Evolutionary conservation across 2,888 invertebrate genomes (phyloP).

Genomic region (Melieria picta): DNA sequence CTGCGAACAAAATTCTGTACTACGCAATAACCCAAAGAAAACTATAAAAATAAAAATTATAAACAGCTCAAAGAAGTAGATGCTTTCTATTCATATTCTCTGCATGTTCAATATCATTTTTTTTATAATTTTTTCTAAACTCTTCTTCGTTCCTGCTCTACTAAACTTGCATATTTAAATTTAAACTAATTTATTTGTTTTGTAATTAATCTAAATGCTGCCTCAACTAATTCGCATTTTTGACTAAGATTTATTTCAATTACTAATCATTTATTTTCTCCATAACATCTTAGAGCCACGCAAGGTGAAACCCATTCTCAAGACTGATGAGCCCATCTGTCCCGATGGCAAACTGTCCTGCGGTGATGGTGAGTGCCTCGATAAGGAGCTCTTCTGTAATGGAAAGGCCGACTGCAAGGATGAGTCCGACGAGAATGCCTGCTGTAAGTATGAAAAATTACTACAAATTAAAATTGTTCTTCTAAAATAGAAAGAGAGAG

Average conservation of each 20-base stretch:
- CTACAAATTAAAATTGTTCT: background rate
- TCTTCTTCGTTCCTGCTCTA: too few relatives aligned
- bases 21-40: too few relatives aligned
- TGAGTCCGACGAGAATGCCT: conserved; percentile 94
- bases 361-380: conserved; percentile 91
- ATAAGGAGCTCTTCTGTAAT: conserved; percentile 92
- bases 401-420: conserved; percentile 93
- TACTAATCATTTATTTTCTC: background rate
- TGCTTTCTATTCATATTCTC: too few relatives aligned
- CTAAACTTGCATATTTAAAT: too few relatives aligned
- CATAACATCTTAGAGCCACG: conserved; percentile 78
- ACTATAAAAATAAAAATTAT: too few relatives aligned
- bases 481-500: too few relatives aligned
- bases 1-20: too few relatives aligned
- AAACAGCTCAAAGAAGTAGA: too few relatives aligned
- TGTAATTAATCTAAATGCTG: background rate
- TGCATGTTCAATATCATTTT: too few relatives aligned
- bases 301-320: conserved; percentile 86
- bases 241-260: background rate
- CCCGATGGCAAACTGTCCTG: conserved; percentile 90
- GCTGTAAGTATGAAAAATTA: conserved; percentile 76
- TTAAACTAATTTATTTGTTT: too few relatives aligned
- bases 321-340: conserved; percentile 93
- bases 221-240: background rate
- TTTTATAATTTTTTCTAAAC: too few relatives aligned